Conservation (phyloP, 1,140 invertebrate species). For the Zaprionus taronus region DNA sequence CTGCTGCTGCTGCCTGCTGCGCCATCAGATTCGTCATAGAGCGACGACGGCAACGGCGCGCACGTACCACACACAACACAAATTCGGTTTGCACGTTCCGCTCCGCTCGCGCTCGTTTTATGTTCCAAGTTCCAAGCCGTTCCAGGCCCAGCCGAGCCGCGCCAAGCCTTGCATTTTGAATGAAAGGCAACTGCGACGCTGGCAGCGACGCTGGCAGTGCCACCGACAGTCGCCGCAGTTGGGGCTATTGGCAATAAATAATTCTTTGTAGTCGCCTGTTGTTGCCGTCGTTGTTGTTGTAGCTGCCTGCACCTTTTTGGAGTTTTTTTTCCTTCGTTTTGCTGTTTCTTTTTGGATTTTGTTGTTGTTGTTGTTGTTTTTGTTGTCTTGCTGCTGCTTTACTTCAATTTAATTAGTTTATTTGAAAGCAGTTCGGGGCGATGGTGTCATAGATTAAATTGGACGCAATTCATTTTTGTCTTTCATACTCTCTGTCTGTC, state of each 20-base stretch:
- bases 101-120: background rate
- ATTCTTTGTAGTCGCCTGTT: conserved; percentile 61
- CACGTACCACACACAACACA: conserved; percentile 34
- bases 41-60: conserved; percentile 10
- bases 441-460: conserved; percentile 81
- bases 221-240: background rate
- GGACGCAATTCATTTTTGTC: conserved; percentile 69
- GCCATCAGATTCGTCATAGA: conserved; percentile 68
- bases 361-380: conserved; percentile 30
- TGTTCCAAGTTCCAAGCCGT: conserved; percentile 34
- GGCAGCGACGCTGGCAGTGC: conserved; percentile 2
- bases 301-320: background rate
- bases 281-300: conserved; percentile 31
- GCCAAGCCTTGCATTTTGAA: conserved; percentile 58
- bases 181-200: conserved; percentile 62
- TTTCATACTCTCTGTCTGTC: conserved; percentile 18
- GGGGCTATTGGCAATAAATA: conserved; percentile 78
- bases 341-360: conserved; percentile 38
- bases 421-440: conserved; percentile 79
- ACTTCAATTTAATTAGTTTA: conserved; percentile 81
- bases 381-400: conserved; percentile 55
- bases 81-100: conserved; percentile 1
- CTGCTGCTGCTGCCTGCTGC: background rate
- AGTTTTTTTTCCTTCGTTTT: conserved; percentile 18
- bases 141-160: conserved; percentile 50